Conservation (phyloP, 2,888 invertebrate genomes). For the Drosophila testacea region DNA sequence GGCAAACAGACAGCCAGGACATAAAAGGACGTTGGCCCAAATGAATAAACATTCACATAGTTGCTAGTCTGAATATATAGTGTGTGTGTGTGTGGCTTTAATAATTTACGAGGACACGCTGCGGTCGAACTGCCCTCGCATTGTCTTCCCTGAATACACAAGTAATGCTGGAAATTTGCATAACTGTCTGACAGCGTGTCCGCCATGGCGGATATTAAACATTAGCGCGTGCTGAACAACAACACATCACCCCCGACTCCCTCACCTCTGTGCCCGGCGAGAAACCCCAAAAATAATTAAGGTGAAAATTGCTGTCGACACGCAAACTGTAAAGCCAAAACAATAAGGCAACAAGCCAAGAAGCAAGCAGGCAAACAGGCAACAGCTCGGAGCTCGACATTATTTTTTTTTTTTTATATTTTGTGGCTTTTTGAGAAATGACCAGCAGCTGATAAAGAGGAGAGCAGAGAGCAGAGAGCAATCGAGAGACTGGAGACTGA, state of each 20-base stretch:
- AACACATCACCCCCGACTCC: constrained; percentile 44
- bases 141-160: constrained; percentile 50
- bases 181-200: constrained; percentile 69
- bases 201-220: constrained; percentile 74
- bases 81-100: constrained; percentile 45
- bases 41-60: constrained; percentile 60
- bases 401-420: background rate
- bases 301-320: constrained; percentile 81
- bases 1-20: constrained; percentile 54
- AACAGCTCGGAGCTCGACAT: constrained; percentile 22
- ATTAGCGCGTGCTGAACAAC: constrained; percentile 78
- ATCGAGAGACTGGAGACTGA: constrained; percentile 13
- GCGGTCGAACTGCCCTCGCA: constrained; percentile 55
- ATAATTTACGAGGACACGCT: constrained; percentile 79
- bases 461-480: constrained; percentile 21
- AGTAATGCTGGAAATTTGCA: constrained; percentile 80
- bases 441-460: constrained; percentile 60
- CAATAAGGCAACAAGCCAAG: constrained; percentile 28
- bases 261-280: constrained; percentile 1
- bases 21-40: constrained; percentile 79
- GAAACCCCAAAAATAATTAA: constrained; percentile 73
- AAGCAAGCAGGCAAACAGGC: constrained; percentile 10
- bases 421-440: constrained; percentile 66
- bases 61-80: constrained; percentile 1
- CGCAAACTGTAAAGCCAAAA: constrained; percentile 56